phyloP scores from a whole-genome alignment of 2,888 invertebrate genomes.

The Plutella xylostella region DNA sequence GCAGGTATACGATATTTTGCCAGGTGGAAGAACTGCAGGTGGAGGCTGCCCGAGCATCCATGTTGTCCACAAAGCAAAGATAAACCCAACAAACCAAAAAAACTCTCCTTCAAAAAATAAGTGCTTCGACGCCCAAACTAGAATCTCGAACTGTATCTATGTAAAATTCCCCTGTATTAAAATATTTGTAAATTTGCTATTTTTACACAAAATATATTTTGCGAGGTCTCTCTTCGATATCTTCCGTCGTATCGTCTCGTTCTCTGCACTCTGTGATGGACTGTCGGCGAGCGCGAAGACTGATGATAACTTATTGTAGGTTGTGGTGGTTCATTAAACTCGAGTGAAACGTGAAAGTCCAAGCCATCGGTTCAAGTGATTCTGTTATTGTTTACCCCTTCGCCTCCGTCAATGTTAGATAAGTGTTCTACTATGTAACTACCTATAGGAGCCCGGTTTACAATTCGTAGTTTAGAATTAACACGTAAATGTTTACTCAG shows the following conservation, averaged over 20 bases:
- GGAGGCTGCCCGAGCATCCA: slow-evolving; percentile 77
- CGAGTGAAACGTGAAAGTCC: too few species aligned
- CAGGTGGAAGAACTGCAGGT: slow-evolving; percentile 87
- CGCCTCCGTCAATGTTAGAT: slow-evolving; percentile 62
- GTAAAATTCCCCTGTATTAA: slow-evolving; percentile 52
- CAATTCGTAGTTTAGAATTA: slow-evolving; percentile 53
- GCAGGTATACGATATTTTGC: slow-evolving; percentile 86
- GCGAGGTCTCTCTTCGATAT: slow-evolving; percentile 41
- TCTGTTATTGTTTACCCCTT: slow-evolving; percentile 38
- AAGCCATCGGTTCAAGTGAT: too few species aligned
- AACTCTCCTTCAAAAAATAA: slow-evolving; percentile 63
- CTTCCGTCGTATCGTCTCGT: slow-evolving; percentile 55
- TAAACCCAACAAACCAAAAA: slow-evolving; percentile 61
- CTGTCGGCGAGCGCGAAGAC: slow-evolving; percentile 65
- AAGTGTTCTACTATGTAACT: slow-evolving; percentile 51
- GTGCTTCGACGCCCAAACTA: slow-evolving; percentile 54
- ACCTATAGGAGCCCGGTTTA: slow-evolving; percentile 49
- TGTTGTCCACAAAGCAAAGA: slow-evolving; percentile 74
- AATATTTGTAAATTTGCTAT: slow-evolving; percentile 63
- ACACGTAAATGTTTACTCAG: slow-evolving; percentile 55
- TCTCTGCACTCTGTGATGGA: slow-evolving; percentile 51
- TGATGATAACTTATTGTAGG: slow-evolving; percentile 62
- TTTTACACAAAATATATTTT: slow-evolving; percentile 57
- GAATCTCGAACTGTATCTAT: slow-evolving; percentile 44
- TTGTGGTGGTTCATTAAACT: slow-evolving; percentile 51